phyloP scores from a whole-genome alignment of 2,113 vertebrate genomes.

The Tyrannus savana region DNA sequence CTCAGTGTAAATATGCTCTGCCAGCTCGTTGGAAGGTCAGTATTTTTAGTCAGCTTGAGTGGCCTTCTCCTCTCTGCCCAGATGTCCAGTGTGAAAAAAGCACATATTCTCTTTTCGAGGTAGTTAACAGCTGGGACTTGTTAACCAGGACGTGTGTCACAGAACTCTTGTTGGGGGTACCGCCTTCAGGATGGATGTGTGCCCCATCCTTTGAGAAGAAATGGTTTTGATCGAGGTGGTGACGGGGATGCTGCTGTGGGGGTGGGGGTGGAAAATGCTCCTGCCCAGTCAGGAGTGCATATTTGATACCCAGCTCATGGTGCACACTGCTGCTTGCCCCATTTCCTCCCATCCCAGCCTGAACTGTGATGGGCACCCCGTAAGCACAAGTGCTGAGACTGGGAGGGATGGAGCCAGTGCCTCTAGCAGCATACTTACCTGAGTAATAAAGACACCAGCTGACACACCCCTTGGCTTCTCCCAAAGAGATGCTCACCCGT shows the following conservation, averaged over 20 bases:
- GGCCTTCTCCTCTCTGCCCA: background rate
- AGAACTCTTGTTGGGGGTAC: background rate
- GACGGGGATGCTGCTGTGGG: background rate
- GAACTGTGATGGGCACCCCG: background rate
- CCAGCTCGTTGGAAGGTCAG: background rate
- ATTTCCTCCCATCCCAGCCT: background rate
- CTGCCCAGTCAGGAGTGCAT: background rate
- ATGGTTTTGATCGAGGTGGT: background rate
- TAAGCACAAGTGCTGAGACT: background rate
- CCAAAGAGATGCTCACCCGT: background rate
- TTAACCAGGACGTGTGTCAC: accelerated
- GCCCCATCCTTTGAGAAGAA: background rate
- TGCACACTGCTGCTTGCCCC: background rate
- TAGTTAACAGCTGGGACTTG: background rate
- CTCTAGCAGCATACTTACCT: background rate
- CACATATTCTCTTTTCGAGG: background rate
- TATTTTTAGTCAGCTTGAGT: background rate
- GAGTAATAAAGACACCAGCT: background rate
- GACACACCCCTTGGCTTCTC: background rate
- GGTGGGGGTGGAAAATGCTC: background rate
- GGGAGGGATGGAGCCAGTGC: background rate
- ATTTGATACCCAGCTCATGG: background rate
- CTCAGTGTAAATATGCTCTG: background rate
- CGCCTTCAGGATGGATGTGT: background rate
- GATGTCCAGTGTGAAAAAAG: background rate